Evolutionary conservation across 2,113 vertebrate species (phyloP), one percentile per base, ranked within the genome.

Genomic region (Entomyzon cyanotis): DNA sequence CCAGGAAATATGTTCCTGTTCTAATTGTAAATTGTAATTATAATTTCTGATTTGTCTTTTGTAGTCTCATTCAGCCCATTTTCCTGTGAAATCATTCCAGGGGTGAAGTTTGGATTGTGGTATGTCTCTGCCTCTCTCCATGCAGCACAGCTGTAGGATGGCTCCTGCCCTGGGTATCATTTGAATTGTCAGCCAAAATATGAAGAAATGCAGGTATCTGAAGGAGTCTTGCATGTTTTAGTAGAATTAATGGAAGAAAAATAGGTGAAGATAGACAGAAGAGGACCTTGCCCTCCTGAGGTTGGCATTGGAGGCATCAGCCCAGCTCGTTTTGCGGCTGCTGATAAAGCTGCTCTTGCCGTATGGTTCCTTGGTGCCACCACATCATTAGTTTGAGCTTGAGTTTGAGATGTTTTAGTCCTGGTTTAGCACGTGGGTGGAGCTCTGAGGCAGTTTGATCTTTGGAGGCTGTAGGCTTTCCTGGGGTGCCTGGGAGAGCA

Each of bases 331-430:
- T 83, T 79, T 21, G 44, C 83, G 71, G 49, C 59, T 91, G 44
- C 28, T 82, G 81, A 60, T 83, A 69, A 85, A 87, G 37, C 56
- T 56, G 52, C 44, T 70, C 7, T 53, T 88, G 55, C 33, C 22
- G 19, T 41, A 13, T 0, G 0, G 15, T 65, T 83, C 87, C 41
- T 71, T 1, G 0, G 24, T 55, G 22, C 53, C 0, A 0, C 22
- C 20, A 42, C 0, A 0, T 73, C 62, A 28, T 68, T 60, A 31
- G 10, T 58, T 69, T 76, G 49, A 17, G 2, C 47, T 82, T 58
- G 47, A 47, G 28, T 87, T 33, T 69, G 63, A 71, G 55, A 67
- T 79, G 46, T 68, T 68, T 46, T 5, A 46, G 46, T 58, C 41
- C 49, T 69, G 58, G 30, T 84, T 78, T 47, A 63, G 19, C 0